Base-by-base conservation (phyloP, 1,140 invertebrate species). In the Pinna nobilis region DNA sequence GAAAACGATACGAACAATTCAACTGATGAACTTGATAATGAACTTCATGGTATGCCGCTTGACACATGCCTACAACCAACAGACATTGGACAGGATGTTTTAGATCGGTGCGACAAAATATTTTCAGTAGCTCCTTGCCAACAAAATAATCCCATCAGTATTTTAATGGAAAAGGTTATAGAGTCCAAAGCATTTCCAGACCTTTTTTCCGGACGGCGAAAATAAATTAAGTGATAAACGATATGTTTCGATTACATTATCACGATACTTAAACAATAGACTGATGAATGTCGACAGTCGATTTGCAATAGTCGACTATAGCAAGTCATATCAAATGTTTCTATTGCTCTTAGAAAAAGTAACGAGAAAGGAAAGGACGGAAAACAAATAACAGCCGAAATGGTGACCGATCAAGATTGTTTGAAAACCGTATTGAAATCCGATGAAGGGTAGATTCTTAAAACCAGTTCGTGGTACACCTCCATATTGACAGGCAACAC, bases 361-460 rank as follows among this genome's bases (percentile, higher is more conserved):
- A 23, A 25, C 13, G 9, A 6, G 6, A 32, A 15, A 20, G 13
- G 18, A 3, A 25, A 11, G 9, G 18, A 15, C 20, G 41, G 23
- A 32, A 61, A 25, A 70, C n/a, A 15, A 25, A 15, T 70, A 1
- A 70, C 59, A 35, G 33, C 59, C 13, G 1, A 1, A 7, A 53
- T 50, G 49, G 15, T 64, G 15, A 39, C 5, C 39, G 32, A 55
- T 55, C 20, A 6, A 28, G 33, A 70, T 2, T 7, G 6, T 7
- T 33, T 70, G 15, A 20, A 69, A 4, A 30, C n/a, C 13, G 44
- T 64, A 15, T 25, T 64, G 15, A 64, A 55, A 15, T 30, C 49
- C 13, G 70, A 79, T 68, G 53, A 74, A 41, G 78, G 78, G 18
- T 79, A 70, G 20, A 39, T 60, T 71, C 20, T 32, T 77, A 25